phyloP scores from a whole-genome alignment of 1,140 invertebrate genomes.

The Caerostris extrusa region DNA sequence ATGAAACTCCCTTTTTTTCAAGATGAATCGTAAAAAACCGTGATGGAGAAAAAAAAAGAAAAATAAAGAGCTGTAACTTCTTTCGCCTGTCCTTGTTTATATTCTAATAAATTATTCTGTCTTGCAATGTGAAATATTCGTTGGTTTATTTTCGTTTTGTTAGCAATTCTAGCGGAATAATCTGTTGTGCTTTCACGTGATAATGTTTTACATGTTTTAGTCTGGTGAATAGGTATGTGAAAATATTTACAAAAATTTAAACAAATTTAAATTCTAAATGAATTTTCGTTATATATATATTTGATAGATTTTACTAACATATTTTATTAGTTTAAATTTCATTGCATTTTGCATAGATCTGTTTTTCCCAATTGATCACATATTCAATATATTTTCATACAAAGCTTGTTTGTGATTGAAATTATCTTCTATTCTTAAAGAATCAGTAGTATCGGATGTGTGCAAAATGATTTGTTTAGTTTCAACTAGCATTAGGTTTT shows the following conservation, averaged over 20 bases:
- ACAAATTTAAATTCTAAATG: no score
- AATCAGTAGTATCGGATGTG: no score
- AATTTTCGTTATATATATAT: no score
- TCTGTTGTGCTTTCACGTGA: constrained; percentile 26
- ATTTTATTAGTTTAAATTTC: no score
- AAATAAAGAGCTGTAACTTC: constrained; percentile 22
- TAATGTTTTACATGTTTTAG: background rate
- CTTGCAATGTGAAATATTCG: constrained; percentile 19
- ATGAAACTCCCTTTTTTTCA: constrained; percentile 48
- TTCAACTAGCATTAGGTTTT: no score
- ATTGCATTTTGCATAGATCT: no score
- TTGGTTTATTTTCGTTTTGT: background rate
- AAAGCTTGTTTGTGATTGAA: no score
- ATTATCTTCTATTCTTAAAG: no score
- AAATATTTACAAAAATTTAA: background rate
- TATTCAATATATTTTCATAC: no score
- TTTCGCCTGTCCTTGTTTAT: constrained; percentile 53
- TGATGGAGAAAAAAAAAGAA: background rate
- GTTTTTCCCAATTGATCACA: no score
- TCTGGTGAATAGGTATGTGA: background rate
- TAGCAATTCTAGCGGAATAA: background rate
- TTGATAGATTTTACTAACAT: no score
- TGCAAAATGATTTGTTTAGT: no score
- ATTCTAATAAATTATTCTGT: constrained; percentile 42
- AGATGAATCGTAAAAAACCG: constrained; percentile 42